Evolutionary conservation across 2,888 invertebrate species (phyloP), one percentile per base, ranked within the genome.

Genomic region (Trissoscelio sp.): DNA sequence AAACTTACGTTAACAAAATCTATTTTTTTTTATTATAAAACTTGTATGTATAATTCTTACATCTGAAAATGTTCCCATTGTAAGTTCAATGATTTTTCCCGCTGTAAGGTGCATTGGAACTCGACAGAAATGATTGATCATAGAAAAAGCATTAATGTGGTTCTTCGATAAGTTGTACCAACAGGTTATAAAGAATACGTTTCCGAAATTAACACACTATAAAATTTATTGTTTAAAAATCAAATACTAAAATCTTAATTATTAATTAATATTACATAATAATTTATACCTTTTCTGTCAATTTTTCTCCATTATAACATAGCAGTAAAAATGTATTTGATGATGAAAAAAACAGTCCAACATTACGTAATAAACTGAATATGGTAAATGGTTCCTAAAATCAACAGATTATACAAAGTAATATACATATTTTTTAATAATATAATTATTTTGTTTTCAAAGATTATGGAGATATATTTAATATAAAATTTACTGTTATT

Each of bases 21-120:
- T 24, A 6, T 6, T 24, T 24, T n/a, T n/a, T n/a, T n/a, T n/a
- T n/a, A 24, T 24, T 1, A 12, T 24, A 51, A 51, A 12, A 24
- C 11, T 34, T 34, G 34, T 2, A 34, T 7, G 6, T 24, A 22
- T 34, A 34, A 55, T 2, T 12, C 66, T 66, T 39, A 66, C 66
- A 37, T 66, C 66, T 11, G 66, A 12, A 51, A 66, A 66, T 51
- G 66, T 37, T 3, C 51, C 66, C 66, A 66, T 66, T 22, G 66
- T 37, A 28, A 66, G 24, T 24, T 31, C 51, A 24, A 66, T 51
- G 0, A 66, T 37, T 66, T 66, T 66, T 11, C 66, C 66, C 2
- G 51, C 48, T 22, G 66, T 66, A 11, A 66, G 9, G 0, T 51
- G 51, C 4, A 16, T 14, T 1, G 66, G 51, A 4, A 24, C 16